Base-by-base conservation (phyloP, 2,797 vertebrate genomes). In the Chloroceryle inda region DNA sequence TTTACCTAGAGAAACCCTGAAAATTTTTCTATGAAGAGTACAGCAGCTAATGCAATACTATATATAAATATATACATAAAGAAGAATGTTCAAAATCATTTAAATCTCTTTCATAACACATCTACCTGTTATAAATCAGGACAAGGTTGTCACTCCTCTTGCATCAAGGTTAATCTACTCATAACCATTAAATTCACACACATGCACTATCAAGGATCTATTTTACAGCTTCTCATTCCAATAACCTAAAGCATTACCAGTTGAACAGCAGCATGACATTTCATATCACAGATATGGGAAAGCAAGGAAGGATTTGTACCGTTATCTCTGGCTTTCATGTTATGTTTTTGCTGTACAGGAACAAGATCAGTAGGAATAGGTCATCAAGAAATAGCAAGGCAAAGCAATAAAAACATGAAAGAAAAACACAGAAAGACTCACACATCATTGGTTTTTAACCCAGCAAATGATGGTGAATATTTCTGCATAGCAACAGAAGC, bases 141-240 rank as follows among this genome's bases (percentile, higher is more conserved):
- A 61, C 44, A 87, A 92, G 63, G 55, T 67, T 64, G 23, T 71
- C 47, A 71, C 19, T 56, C 58, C 22, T 37, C 62, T 82, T 45
- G 31, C 33, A 91, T 71, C 92, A 93, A 96, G 83, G 89, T 94
- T 88, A 92, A 94, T 76, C 76, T 84, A 47, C 77, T 72, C 83
- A 76, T 10, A 69, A 56, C 59, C 69, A 59, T 59, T 81, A 75
- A 58, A 78, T 66, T 79, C 78, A 85, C 50, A 64, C 40, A 52
- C 31, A 35, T 33, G 18, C 33, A 55, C 82, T 95, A 88, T 19
- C 69, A 50, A 90, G n/a, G 27, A 88, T 63, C 29, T 82, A 11
- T 69, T 88, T 83, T 73, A 92, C 31, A 78, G 73, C 80, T 79
- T 86, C 69, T 61, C 77, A 81, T 68, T 88, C 53, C 49, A 79